Percentiles rank a stretch among this genome's conserved stretches.
phyloP scores from a whole-genome alignment of 2,113 vertebrate genomes.

The Vombatus ursinus region DNA sequence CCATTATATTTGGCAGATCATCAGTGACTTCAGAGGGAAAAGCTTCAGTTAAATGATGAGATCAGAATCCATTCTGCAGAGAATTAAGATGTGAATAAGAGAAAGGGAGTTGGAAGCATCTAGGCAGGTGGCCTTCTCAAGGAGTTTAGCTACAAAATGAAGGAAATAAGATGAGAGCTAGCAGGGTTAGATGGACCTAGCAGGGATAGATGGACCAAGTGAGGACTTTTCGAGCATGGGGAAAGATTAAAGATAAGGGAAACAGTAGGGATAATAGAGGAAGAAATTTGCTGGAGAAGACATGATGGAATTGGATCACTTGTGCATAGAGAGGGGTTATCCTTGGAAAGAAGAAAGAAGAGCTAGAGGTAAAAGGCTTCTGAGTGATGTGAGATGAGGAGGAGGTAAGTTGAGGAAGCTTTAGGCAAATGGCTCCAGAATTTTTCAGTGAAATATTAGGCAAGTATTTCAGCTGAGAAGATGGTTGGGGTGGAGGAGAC shows the following conservation, averaged over 20 bases:
- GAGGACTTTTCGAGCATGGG: background rate
- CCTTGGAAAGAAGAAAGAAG: background rate
- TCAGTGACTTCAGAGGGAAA: background rate
- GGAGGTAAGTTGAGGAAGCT: background rate
- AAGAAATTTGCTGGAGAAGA: background rate
- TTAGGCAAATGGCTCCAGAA: background rate
- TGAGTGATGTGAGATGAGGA: background rate
- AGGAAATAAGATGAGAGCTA: background rate
- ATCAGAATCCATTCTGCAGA: background rate
- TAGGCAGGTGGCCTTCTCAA: background rate
- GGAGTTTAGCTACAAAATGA: background rate
- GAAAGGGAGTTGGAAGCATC: background rate
- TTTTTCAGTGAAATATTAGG: background rate
- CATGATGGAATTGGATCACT: background rate
- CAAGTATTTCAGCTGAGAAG: background rate
- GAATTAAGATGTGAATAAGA: background rate
- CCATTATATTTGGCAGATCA: background rate
- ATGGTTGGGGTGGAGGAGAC: background rate
- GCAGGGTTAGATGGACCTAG: background rate
- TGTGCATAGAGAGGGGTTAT: too few species aligned
- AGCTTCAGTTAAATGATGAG: background rate
- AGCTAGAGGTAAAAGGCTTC: background rate
- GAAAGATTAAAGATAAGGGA: background rate
- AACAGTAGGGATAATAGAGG: background rate
- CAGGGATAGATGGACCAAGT: background rate